Percentiles rank a stretch among this genome's conserved stretches.
Evolutionary conservation across 2,113 vertebrate species (phyloP).

Genomic region (Caretta caretta): DNA sequence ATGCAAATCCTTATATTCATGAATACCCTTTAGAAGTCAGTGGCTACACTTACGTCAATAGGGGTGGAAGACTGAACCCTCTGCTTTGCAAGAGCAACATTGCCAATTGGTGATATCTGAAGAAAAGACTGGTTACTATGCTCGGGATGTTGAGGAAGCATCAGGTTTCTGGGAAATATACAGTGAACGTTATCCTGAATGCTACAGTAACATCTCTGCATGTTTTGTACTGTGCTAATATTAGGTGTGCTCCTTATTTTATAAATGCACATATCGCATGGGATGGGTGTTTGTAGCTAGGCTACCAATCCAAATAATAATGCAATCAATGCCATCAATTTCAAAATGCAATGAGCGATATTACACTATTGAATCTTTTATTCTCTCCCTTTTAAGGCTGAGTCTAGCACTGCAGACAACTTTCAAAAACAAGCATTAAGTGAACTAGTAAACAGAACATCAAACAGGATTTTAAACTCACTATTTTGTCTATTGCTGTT

Average conservation of each 20-base stretch:
- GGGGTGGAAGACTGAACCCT: background rate
- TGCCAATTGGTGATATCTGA: background rate
- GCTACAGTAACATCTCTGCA: background rate
- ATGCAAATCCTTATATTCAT: background rate
- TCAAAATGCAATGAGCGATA: rapidly evolving
- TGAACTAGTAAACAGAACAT: background rate
- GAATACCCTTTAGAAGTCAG: background rate
- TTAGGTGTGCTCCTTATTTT: background rate
- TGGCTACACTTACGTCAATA: background rate
- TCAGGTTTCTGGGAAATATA: background rate
- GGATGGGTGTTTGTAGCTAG: background rate
- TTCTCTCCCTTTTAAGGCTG: background rate
- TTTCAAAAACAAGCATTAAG: background rate
- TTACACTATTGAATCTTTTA: background rate
- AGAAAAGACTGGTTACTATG: slow-evolving; percentile 17
- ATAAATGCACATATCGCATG: background rate
- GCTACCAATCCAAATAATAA: background rate
- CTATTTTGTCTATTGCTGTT: background rate
- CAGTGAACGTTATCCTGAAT: slow-evolving; percentile 23
- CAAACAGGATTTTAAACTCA: background rate
- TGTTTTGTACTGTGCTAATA: background rate
- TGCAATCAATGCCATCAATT: background rate
- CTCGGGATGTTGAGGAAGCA: background rate
- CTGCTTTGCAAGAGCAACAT: background rate
- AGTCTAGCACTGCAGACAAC: rapidly evolving